Percentiles rank a stretch among this genome's conserved stretches.
Evolutionary conservation across 2,797 vertebrate species (phyloP).

Genomic region (Manis pentadactyla): DNA sequence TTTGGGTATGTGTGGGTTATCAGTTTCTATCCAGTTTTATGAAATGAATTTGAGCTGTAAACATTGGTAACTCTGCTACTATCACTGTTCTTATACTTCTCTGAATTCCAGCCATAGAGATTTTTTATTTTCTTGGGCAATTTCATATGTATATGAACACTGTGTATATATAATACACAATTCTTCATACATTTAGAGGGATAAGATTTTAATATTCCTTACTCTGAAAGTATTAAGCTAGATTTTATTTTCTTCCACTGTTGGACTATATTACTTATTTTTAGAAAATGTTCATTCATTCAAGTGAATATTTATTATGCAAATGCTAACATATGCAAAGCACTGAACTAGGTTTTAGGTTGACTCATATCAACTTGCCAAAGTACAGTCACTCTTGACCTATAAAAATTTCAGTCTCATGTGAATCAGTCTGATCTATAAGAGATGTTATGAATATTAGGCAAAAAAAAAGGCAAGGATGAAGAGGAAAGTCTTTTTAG

Average conservation of each 20-base stretch:
- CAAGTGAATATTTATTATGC: not conserved
- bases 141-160: not conserved
- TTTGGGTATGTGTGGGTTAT: not conserved
- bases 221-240: not conserved
- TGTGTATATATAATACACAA: not conserved
- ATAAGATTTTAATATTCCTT: not conserved
- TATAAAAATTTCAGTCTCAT: not conserved
- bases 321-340: not conserved
- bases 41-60: not conserved
- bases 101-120: not conserved
- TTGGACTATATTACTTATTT: not conserved
- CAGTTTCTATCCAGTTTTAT: not conserved
- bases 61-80: not conserved
- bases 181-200: not conserved
- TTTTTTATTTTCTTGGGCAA: slow-evolving; percentile 4
- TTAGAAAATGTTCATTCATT: slow-evolving; percentile 33
- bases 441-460: not conserved
- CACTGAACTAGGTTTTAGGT: not conserved
- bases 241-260: not conserved
- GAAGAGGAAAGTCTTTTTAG: not conserved
- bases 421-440: not conserved
- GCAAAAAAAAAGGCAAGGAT: not conserved
- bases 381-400: not conserved
- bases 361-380: slow-evolving; percentile 2
- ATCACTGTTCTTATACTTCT: not conserved